Conservation (phyloP, 2,888 invertebrate genomes). For the Diarsia dahlii region DNA sequence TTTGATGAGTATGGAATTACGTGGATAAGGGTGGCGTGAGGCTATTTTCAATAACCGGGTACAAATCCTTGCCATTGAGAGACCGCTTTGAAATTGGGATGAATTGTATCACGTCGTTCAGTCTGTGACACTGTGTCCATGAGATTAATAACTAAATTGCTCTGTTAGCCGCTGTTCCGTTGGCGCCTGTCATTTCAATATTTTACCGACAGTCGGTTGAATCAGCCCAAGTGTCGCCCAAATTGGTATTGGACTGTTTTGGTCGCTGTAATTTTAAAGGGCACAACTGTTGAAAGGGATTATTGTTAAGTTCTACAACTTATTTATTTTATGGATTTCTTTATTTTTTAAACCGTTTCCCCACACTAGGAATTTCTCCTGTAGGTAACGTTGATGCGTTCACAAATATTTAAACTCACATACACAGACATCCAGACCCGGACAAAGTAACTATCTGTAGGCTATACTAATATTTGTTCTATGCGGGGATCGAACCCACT, state of each 20-base stretch:
- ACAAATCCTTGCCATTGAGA: neutral
- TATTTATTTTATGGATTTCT: neutral
- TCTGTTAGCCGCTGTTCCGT: slow-evolving; percentile 43
- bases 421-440: too few relatives aligned
- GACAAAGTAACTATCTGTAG: too few relatives aligned
- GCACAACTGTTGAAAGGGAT: neutral
- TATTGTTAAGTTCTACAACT: neutral
- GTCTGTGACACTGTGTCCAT: slow-evolving; percentile 19
- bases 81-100: slow-evolving; percentile 22
- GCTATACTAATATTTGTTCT: too few relatives aligned
- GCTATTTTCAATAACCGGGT: neutral
- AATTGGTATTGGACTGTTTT: slow-evolving; percentile 1
- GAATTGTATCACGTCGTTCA: slow-evolving; percentile 21
- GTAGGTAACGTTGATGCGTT: too few relatives aligned
- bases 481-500: too few relatives aligned
- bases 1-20: too few relatives aligned
- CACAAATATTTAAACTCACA: too few relatives aligned
- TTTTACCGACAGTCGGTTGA: slow-evolving; percentile 5
- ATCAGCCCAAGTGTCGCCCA: neutral
- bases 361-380: too few relatives aligned
- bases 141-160: slow-evolving; percentile 51
- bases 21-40: neutral
- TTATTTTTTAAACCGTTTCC: too few relatives aligned
- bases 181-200: slow-evolving; percentile 47
- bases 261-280: neutral